Conservation (phyloP, 2,113 vertebrate species). For the Cebidichthys violaceus region DNA sequence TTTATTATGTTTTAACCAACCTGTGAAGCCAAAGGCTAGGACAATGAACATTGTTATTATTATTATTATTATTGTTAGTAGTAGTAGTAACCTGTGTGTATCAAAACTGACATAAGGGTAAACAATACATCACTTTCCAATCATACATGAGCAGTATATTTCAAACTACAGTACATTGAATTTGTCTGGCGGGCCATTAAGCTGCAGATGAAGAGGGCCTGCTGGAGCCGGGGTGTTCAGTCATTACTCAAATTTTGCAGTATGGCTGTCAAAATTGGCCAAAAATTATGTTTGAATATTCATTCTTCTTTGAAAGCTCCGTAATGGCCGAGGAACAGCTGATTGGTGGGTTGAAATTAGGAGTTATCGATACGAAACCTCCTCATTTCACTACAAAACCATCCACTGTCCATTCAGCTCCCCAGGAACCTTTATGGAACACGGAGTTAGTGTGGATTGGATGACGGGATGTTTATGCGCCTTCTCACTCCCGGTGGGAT, state of each 20-base stretch:
- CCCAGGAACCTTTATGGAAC: not conserved
- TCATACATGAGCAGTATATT: slow-evolving; percentile 20
- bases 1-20: not conserved
- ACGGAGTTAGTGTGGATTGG: not conserved
- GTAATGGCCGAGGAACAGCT: too few species aligned
- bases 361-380: not conserved
- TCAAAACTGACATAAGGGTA: slow-evolving; percentile 5
- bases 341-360: too few species aligned
- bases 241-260: slow-evolving; percentile 24
- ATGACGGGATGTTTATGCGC: not conserved
- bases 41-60: not conserved
- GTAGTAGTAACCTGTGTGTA: not conserved
- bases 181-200: slow-evolving; percentile 55
- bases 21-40: not conserved
- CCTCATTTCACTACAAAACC: not conserved
- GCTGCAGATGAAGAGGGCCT: slow-evolving; percentile 50
- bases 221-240: slow-evolving; percentile 12
- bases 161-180: slow-evolving; percentile 36
- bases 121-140: slow-evolving; percentile 29
- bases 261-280: not conserved
- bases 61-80: too few species aligned
- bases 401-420: not conserved
- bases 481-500: not conserved
- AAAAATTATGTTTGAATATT: not conserved
- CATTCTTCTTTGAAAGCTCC: not conserved